A percentile compares a stretch with the other conserved stretches of the same genome.
These are phyloP conservation scores for Dusona sp. DNA, from an alignment of 2,888 invertebrate species.

Conservation along the genomic window DNA sequence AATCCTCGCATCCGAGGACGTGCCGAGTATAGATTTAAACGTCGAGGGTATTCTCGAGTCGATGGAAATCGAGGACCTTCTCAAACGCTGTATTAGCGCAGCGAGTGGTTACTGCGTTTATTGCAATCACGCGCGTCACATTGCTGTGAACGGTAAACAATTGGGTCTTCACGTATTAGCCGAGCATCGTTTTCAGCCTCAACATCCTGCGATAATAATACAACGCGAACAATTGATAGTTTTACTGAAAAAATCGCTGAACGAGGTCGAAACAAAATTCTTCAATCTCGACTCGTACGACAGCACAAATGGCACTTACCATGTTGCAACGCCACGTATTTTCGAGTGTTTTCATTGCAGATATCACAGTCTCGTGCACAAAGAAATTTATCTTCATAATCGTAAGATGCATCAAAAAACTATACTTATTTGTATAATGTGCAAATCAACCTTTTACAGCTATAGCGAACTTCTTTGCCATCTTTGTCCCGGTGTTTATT, in stretches of 20 bases:
- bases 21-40: slow-evolving; percentile 89
- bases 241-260: slow-evolving; percentile 88
- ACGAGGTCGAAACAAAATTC: slow-evolving; percentile 88
- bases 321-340: slow-evolving; percentile 87
- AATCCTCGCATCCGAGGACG: slow-evolving; percentile 88
- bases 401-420: slow-evolving; percentile 94
- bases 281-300: slow-evolving; percentile 91
- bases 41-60: slow-evolving; percentile 91
- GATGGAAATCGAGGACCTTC: slow-evolving; percentile 89
- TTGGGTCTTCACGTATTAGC: slow-evolving; percentile 92
- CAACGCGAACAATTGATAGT: slow-evolving; percentile 86
- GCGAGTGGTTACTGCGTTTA: slow-evolving; percentile 91
- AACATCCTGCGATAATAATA: slow-evolving; percentile 83
- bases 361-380: slow-evolving; percentile 91
- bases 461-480: slow-evolving; percentile 95
- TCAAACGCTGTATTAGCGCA: slow-evolving; percentile 90
- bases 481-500: slow-evolving; percentile 92
- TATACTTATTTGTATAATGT: slow-evolving; percentile 93
- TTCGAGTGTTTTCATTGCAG: slow-evolving; percentile 96
- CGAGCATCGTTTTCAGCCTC: slow-evolving; percentile 90
- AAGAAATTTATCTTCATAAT: slow-evolving; percentile 94
- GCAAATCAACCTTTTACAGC: slow-evolving; percentile 94
- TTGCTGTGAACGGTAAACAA: slow-evolving; percentile 93
- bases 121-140: slow-evolving; percentile 94
- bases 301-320: slow-evolving; percentile 86